Evolutionary conservation across 2,113 vertebrate species (phyloP), one percentile per base, ranked within the genome.

Genomic region (Ranitomeya variabilis): DNA sequence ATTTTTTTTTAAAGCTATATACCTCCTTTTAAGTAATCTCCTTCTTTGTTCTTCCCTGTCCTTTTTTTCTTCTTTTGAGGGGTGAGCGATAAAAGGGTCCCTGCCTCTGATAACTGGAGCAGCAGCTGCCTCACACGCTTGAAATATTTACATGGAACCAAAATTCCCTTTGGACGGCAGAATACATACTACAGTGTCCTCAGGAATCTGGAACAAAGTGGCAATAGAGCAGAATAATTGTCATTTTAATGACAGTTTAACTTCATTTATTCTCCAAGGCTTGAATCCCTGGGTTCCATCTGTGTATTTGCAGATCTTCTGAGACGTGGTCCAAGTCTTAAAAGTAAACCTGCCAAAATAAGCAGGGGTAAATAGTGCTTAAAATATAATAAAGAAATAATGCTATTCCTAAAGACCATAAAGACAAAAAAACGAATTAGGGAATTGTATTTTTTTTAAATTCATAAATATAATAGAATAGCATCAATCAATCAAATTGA

Each of bases 191-290:
- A 62, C 73, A 85, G 52, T 79, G 82, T 85, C 87, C 87, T 85
- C 11, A 79, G 81, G 82, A 84, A 89, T 89, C 87, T 89, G 57
- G 67, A 83, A 71, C 86, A 55, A 71, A 57, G 78, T 45, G n/a
- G 77, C 86, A 16, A n/a, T 79, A 26, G 64, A 80, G 86, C 64
- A 62, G 62, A 87, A 87, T 87, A 87, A 87, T 80, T 87, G 86
- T 81, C 69, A 79, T 87, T 87, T 87, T 87, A 87, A 87, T 59
- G 86, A 87, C 45, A 80, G 80, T 84, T 87, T 69, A 87, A 87
- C 77, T 59, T 52, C 59, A 19, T 0, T 0, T 4, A 31, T 0
- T 64, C 87, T 83, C 23, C 54, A 55, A 85, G 80, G 86, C 1
- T 62, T 0, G 1, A 5, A 57, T 87, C 77, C 77, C 76, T 18